Evolutionary conservation across 2,888 invertebrate species (phyloP), one percentile per base, ranked within the genome.

Genomic region (Notodonta ziczac): DNA sequence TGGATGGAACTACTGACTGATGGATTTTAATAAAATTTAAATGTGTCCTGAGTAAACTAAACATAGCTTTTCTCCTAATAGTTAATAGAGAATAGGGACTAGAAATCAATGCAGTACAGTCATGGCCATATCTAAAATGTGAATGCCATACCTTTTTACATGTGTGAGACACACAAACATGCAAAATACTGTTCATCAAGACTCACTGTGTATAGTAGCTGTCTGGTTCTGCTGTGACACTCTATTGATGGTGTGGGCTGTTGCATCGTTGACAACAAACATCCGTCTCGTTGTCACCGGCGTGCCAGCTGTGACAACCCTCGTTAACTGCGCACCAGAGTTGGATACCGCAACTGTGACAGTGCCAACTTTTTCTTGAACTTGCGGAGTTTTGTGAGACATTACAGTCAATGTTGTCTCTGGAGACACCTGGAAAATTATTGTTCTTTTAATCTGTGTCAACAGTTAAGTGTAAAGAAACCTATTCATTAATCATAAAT

Each of bases 371-470:
- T 94, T 94, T 62, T 94, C 94, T 77, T 94, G 94, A 1, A 93
- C 90, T 74, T 93, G 93, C 0, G 94, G 94, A 50, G 92, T 86
- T 77, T 94, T 94, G 65, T 94, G 93, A 50, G 94, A 90, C 91
- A 93, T 94, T 51, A 94, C 94, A 58, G 94, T 94, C 60, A 94
- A 68, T 16, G 94, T 94, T 57, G 94, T 94, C 71, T 94, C 94
- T 50, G 94, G 93, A 5, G 94, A 93, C 16, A 93, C 89, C 94
- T 94, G 82, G 8, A 87, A 14, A 39, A 12, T 42, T 2, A 12
- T 3, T 35, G 35, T 35, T 35, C 4, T 35, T 35, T 35, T 35
- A 35, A 35, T 35, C 1, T 24, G 24, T 24, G 24, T 24, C 1
- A 24, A 24, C 24, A 24, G 24, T 24, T 24, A 40, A 6, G 40